These are phyloP conservation scores for Scolopax rusticola DNA, from an alignment of 2,797 vertebrate species.

Conservation along the genomic window DNA sequence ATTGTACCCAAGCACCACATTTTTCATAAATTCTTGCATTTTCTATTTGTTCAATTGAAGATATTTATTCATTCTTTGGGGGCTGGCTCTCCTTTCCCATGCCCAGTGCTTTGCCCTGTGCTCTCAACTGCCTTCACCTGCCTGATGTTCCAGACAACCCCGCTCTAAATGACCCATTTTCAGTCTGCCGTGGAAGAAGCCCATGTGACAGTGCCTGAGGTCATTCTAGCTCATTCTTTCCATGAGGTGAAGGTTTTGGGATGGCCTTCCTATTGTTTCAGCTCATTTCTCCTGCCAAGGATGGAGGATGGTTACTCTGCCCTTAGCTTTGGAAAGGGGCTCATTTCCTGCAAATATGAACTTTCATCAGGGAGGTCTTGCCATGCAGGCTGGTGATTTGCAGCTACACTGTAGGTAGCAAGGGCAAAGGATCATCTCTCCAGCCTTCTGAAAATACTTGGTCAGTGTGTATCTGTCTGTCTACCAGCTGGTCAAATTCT, in stretches of 20 bases:
- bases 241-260: background rate
- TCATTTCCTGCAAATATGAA: background rate
- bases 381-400: background rate
- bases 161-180: background rate
- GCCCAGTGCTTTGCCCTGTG: background rate
- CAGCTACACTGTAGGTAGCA: background rate
- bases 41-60: rapidly evolving
- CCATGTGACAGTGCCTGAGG: background rate
- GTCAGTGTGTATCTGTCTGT: background rate
- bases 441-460: background rate
- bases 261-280: background rate
- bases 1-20: background rate
- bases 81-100: background rate
- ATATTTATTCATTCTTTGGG: background rate
- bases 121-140: background rate
- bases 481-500: background rate
- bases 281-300: background rate
- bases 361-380: background rate
- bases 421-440: background rate
- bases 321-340: background rate
- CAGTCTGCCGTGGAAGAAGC: background rate
- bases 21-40: background rate
- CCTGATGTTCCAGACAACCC: background rate
- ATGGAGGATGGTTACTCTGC: background rate
- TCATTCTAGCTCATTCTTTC: background rate